Evolutionary conservation across 2,113 vertebrate species (phyloP), one percentile per base, ranked within the genome.

Genomic region (Melanerpes formicivorus): DNA sequence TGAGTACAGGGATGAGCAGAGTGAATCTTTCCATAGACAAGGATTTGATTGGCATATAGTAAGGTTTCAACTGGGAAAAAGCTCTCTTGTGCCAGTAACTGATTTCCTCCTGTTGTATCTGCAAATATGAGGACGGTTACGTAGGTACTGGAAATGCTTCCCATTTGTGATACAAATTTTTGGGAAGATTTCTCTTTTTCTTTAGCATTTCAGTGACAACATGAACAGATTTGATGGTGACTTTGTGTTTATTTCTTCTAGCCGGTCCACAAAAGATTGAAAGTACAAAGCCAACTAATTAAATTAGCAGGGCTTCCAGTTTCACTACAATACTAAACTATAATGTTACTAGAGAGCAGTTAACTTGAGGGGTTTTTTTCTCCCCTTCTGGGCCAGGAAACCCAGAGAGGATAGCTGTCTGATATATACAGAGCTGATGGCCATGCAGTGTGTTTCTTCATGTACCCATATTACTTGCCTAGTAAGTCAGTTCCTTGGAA

Each of bases 331-430:
- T 42, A 30, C 4, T 27, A 27, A 32, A 18, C 17, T 19, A 11
- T 34, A 42, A 26, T 69, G 46, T 52, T 73, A 54, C 77, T 63
- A 37, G 23, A 65, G 14, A 71, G 40, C 17, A 18, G 23, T 27
- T 30, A 76, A 66, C 2, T 52, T 58, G 17, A 30, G 17, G 17
- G 69, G 48, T 18, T 59, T 52, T 10, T 0, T 0, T 0, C 0
- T 2, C 13, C 32, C 29, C 29, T 76, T 81, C 34, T 22, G 29
- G 52, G 8, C 37, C 37, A 48, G 13, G 6, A 64, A 22, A 64
- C 11, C 23, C 16, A 29, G 15, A 76, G 40, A 77, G 58, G 32
- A 18, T 25, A 71, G 25, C 14, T 77, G 48, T n/a, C 11, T 62
- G 37, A 65, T 42, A 13, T 55, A 37, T 11, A 30, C 4, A 46